phyloP scores from a whole-genome alignment of 2,113 vertebrate species.

The Cercocebus atys region DNA sequence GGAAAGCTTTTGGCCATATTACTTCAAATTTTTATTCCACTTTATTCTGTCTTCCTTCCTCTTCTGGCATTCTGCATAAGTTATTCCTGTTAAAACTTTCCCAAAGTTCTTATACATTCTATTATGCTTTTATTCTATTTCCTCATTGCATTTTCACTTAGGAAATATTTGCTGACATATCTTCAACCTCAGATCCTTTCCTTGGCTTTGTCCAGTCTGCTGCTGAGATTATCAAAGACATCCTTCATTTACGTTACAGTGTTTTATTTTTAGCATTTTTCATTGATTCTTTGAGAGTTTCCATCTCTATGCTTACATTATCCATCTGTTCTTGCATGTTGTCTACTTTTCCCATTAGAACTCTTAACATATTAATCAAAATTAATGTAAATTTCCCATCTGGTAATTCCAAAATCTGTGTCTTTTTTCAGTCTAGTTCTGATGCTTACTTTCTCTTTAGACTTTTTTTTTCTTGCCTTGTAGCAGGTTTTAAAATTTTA shows the following conservation, averaged over 20 bases:
- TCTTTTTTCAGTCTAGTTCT: neutral
- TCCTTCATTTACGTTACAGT: neutral
- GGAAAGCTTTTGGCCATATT: neutral
- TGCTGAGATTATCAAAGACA: neutral
- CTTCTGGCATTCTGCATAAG: neutral
- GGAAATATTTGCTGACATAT: neutral
- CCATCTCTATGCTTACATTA: neutral
- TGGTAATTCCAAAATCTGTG: neutral
- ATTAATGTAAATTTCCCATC: neutral
- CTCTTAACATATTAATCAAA: neutral
- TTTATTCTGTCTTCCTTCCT: neutral
- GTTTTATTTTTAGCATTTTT: neutral
- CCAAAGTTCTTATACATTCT: neutral
- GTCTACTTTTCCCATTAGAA: neutral
- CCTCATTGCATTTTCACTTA: neutral
- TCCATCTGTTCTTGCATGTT: neutral
- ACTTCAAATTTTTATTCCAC: neutral
- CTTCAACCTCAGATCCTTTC: neutral
- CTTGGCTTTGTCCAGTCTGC: neutral
- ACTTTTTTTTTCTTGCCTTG: neutral
- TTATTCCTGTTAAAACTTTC: neutral
- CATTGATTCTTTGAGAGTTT: neutral
- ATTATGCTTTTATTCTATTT: neutral
- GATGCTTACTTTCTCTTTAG: neutral
- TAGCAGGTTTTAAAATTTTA: neutral